Conservation (phyloP, 2,113 vertebrate genomes). For the Sigmodon hispidus region DNA sequence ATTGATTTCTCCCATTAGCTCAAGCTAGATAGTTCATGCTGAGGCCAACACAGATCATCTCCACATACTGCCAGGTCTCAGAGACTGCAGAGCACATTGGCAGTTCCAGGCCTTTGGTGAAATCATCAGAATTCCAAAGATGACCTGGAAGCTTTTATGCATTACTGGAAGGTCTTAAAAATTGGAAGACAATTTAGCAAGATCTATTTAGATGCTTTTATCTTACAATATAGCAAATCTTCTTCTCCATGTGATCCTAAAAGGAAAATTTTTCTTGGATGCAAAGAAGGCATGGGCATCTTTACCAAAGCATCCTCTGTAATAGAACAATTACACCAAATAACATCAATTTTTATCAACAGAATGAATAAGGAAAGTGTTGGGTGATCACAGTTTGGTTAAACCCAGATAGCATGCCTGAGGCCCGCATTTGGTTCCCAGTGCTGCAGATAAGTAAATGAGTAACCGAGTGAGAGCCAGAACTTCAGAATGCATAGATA, state of each 20-base stretch:
- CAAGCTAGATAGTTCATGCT: not conserved
- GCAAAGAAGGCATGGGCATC: not conserved
- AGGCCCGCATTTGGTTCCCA: not conserved
- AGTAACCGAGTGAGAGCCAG: conserved; percentile 16
- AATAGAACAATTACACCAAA: conserved; percentile 32
- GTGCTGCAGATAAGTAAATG: not conserved
- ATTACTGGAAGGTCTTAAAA: not conserved
- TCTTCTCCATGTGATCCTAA: not conserved
- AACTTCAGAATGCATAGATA: conserved; percentile 2
- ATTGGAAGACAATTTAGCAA: conserved; percentile 16
- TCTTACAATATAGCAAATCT: conserved; percentile 12
- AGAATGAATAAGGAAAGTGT: conserved; percentile 49
- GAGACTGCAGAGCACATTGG: not conserved
- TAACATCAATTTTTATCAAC: conserved; percentile 13
- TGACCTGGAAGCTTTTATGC: not conserved
- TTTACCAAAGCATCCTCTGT: not conserved
- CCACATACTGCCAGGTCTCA: not conserved
- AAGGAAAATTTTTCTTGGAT: not conserved
- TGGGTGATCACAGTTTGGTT: conserved; percentile 35
- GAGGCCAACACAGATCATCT: not conserved
- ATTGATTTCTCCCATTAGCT: not conserved
- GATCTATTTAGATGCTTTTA: not conserved
- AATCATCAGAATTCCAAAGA: conserved; percentile 3
- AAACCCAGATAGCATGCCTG: not conserved
- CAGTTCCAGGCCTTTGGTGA: not conserved